Percentiles rank a stretch among this genome's conserved stretches.
These are phyloP conservation scores for Ailuropoda melanoleuca DNA, from an alignment of 2,113 vertebrate genomes.

Conservation along the genomic window DNA sequence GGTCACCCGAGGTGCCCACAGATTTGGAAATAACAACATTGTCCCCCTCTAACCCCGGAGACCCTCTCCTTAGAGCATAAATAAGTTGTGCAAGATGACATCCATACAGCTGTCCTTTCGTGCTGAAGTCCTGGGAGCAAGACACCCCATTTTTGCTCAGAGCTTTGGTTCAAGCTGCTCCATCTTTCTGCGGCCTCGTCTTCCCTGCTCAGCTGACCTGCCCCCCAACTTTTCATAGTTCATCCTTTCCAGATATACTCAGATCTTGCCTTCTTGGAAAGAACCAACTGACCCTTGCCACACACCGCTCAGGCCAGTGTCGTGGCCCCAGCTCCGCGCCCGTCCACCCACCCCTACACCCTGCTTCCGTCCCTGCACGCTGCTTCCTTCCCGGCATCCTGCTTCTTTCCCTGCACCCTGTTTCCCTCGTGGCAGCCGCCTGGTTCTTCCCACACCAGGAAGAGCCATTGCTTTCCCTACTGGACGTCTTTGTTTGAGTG, in stretches of 20 bases:
- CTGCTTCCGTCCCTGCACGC: neutral
- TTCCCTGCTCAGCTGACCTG: neutral
- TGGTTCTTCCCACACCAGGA: neutral
- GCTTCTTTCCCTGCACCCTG: neutral
- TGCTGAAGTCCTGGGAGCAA: neutral
- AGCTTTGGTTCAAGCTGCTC: neutral
- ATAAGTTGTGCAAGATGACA: neutral
- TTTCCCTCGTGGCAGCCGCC: neutral
- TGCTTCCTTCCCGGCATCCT: neutral
- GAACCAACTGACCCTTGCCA: neutral
- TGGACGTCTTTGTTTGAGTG: neutral
- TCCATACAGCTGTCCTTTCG: neutral
- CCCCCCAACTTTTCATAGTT: neutral
- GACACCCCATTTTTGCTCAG: too few species aligned
- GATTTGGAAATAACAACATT: neutral
- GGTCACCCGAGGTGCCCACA: neutral
- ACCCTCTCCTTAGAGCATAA: neutral
- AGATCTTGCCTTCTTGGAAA: neutral
- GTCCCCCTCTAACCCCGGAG: neutral
- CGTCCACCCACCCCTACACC: neutral
- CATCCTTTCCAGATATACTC: neutral
- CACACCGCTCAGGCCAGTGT: rapidly evolving
- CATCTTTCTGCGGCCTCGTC: neutral
- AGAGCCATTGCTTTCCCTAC: neutral
- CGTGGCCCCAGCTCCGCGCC: neutral